Evolutionary conservation across 1,140 invertebrate species (phyloP), one percentile per base, ranked within the genome.

Genomic region (Drosophila sulfurigaster): DNA sequence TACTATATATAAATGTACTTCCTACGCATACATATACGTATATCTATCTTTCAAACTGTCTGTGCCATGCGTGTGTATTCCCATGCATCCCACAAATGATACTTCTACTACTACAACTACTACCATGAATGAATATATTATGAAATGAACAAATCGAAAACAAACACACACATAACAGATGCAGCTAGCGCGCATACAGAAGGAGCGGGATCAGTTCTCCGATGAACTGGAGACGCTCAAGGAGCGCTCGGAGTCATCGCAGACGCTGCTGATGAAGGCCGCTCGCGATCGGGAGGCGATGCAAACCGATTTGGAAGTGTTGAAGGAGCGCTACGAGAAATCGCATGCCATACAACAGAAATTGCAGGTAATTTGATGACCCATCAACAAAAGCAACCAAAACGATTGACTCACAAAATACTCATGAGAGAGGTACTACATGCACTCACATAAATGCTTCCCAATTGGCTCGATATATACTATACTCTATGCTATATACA

Each of bases 251-350:
- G 97, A 98, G 87, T 93, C 96, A 15, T 95, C 96, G 43, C 96
- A 96, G 56, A 96, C 94, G 49, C 96, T 98, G 67, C 94, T 97
- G 38, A 94, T 95, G 59, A 97, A 98, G 92, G 94, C 95, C n/a
- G 96, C 96, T 77, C 94, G 97, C 48, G 98, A 98, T 72, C 95
- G 96, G 79, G 97, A 98, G 81, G 96, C 95, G 72, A 94, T 96
- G 66, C 94, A 96, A 68, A 96, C 96, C 1, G 98, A 98, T 93
- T 93, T 98, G 51, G 97, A 98, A 63, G 94, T 98, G 6, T 93
- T 97, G 0, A 96, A 97, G 91, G 97, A 98, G 75, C 94, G 97
- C 91, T 96, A 97, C 94, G 97, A 98, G 81, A 98, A 98, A 91
- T 94, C 95, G 5, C 96, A 97, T 88, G 94, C 95, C 80, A 95